Percentiles rank a stretch among this genome's conserved stretches.
Conservation (phyloP, 2,888 invertebrate genomes). For the Hyalella azteca region DNA sequence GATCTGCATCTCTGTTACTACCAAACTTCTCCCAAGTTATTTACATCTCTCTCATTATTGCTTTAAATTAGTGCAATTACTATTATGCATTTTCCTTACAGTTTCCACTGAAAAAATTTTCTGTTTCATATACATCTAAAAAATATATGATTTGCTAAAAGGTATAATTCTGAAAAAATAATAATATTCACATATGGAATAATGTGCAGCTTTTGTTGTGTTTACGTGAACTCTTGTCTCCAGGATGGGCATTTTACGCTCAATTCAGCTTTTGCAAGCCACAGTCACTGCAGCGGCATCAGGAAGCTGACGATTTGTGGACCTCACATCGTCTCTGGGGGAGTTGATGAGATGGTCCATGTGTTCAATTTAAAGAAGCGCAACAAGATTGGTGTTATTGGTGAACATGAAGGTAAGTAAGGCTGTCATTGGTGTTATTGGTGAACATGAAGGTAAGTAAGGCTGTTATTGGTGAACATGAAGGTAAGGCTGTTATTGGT, state of each 20-base stretch:
- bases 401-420: conserved; percentile 75
- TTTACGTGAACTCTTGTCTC: not conserved
- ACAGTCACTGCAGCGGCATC: conserved; percentile 82
- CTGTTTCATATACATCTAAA: not conserved
- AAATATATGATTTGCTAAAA: not conserved
- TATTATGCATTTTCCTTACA: not conserved
- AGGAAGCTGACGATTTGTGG: conserved; percentile 74
- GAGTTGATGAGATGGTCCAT: conserved; percentile 86
- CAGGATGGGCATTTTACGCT: conserved; percentile 54
- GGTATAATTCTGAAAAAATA: not conserved
- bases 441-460: not conserved
- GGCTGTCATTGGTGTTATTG: not conserved
- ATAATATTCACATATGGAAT: not conserved
- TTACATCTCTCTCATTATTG: not conserved
- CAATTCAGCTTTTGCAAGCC: conserved; percentile 83
- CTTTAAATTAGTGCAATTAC: not conserved
- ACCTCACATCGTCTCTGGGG: conserved; percentile 82
- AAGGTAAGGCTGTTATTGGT: too few species aligned
- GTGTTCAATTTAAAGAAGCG: conserved; percentile 81
- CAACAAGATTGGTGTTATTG: conserved; percentile 78
- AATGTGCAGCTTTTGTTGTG: too few species aligned
- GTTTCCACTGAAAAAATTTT: not conserved
- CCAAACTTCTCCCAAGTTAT: too few species aligned
- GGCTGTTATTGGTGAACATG: too few species aligned
- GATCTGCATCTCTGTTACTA: too few species aligned